Base-by-base conservation (phyloP, 2,888 invertebrate species). In the Dilophus febrilis region DNA sequence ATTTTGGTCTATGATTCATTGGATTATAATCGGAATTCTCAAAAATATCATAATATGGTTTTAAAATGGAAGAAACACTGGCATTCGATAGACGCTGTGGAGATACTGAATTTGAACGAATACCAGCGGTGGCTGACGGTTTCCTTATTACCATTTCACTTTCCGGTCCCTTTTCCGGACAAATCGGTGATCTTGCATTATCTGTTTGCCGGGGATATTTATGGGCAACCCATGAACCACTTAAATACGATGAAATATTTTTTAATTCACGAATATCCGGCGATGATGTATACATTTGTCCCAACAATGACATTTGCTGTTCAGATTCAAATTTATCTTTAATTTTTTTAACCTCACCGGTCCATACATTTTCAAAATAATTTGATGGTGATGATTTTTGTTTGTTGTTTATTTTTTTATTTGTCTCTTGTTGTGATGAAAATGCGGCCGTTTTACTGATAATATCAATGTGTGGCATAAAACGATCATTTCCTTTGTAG, bases 401-500 rank as follows among this genome's bases (percentile, higher is more conserved):
- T n/a, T n/a, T n/a, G n/a, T n/a, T n/a, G n/a, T n/a, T n/a, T n/a
- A n/a, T n/a, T 51, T 66, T 65, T 27, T 50, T 50, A 8, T 65
- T 59, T 16, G 70, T 65, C 47, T 68, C 65, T 35, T 67, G 66
- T 41, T 71, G 63, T 27, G 82, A 60, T 1, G 74, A 69, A n/a
- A n/a, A n/a, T n/a, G n/a, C n/a, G 0, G 85, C 86, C 40, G 83
- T 72, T 62, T 87, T 86, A 49, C 86, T 86, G 50, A 87, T 88
- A n/a, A 87, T 76, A 51, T 87, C 85, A 47, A 87, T 86, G 52
- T 82, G 85, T 1, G 87, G 86, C 85, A 87, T 86, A 46, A 75
- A 75, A 12, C 84, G 70, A 53, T 84, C 79, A 40, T 74, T 74
- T 1, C 72, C 65, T 28, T 73, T 67, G 27, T 81, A 61, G 1